Base-by-base conservation (phyloP, 2,113 vertebrate species). In the Archocentrus centrarchus region DNA sequence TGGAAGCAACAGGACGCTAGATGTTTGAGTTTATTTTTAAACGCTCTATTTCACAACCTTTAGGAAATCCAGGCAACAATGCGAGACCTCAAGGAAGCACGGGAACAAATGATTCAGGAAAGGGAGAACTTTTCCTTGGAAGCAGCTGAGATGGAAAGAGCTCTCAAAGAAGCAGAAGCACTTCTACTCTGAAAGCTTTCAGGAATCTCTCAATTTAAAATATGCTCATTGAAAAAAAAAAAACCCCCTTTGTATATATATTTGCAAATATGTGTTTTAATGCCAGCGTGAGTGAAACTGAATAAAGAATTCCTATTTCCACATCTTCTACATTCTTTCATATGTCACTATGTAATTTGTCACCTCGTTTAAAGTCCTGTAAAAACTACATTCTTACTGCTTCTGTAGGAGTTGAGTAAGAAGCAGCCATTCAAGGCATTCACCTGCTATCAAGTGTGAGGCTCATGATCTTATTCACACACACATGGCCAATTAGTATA, bases 41-140 rank as follows among this genome's bases (percentile, higher is more conserved):
- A n/a, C 78, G 1, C 75, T 11, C n/a, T 7, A 2, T 55, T 24
- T 2, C 53, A 79, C 59, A 44, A 35, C 32, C 24, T 86, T 5
- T 30, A 96, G 96, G 94, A 93, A 84, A 86, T 95, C 83, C 92
- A 95, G 60, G 84, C 86, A 59, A 93, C 76, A 4, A 92, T 95
- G 90, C 83, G 57, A 20, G 88, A 86, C 37, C 84, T 96, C 4
- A 30, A 32, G 3, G 88, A 90, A 80, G 88, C 86, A 1, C 88
- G 88, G 27, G 90, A 94, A 32, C 80, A 83, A 10, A 90, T 95
- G 87, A 79, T 53, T 32, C 86, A 90, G 57, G 94, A 96, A 13
- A 82, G 91, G n/a, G 84, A 95, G 80, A 75, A 59, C 35, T 94
- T 96, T 75, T 88, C 83, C 8, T 47, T 83, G 81, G 88, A 95